Base-by-base conservation (phyloP, 2,797 vertebrate species). In the Pachyuromys duprasi region DNA sequence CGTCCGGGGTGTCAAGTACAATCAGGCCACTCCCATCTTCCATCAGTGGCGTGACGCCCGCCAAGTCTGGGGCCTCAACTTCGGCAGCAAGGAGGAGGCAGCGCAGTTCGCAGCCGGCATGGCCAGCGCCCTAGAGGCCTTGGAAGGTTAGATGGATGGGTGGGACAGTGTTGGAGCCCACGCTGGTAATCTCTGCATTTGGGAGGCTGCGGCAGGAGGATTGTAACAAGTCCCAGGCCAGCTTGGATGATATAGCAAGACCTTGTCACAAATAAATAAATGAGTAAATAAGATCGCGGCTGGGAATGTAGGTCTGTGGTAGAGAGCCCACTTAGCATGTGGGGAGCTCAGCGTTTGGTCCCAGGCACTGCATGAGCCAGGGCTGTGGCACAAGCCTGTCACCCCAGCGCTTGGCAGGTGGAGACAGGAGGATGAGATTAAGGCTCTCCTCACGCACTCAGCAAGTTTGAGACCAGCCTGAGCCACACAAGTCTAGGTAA, bases 31-130 rank as follows among this genome's bases (percentile, higher is more conserved):
- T 0, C 98, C 99, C 84, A 99, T 99, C 96, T 99, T 99, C 97
- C 99, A 99, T 97, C 99, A 99, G 98, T 99, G 99, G 99, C 97
- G 99, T 0, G 99, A 99, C 0, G 98, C 99, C 8, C 99, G 99
- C 17, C 99, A 99, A 97, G 99, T 99, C 57, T 99, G 99, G 99
- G 99, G 99, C 20, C 99, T 99, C 96, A 99, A 99, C 98, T 99
- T 99, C 11, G 98, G 99, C 92, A 99, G 98, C 98, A 99, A 99
- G 62, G 99, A 99, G 94, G 99, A 99, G 0, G 99, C 99, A 0
- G 11, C 98, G 0, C 98, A 99, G 65, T 99, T 99, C n/a, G 99
- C 99, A 12, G 98, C 96, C 0, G 98, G 99, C 97, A 99, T 99
- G 99, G 76, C 97, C 72, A 99, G 99, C 0, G 99, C 99, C 67